Evolutionary conservation across 2,888 invertebrate species (phyloP).

Genomic region (Euphydryas editha): DNA sequence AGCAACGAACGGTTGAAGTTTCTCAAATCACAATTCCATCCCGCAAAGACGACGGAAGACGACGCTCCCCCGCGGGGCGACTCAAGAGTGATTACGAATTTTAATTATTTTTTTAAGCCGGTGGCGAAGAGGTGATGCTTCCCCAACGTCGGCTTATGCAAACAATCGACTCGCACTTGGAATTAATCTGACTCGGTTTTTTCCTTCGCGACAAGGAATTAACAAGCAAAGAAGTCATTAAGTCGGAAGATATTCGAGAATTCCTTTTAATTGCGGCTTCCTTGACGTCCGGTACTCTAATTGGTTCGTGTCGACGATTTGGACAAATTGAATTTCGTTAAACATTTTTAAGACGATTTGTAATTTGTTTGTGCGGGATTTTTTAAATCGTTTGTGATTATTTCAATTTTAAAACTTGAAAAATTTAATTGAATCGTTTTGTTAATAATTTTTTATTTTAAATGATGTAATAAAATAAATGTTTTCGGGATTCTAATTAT

Average conservation of each 20-base stretch:
- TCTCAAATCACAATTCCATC: conserved; percentile 55
- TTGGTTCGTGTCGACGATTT: conserved; percentile 76
- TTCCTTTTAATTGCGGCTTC: conserved; percentile 81
- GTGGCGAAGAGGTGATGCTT: conserved; percentile 82
- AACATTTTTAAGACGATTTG: conserved; percentile 49
- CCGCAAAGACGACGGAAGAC: conserved; percentile 62
- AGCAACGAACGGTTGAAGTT: conserved; percentile 60
- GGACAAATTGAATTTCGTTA: conserved; percentile 68
- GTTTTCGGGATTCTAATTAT: background rate
- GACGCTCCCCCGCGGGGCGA: conserved; percentile 69
- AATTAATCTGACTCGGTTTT: conserved; percentile 81
- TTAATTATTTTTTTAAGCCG: conserved; percentile 84
- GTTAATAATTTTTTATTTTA: conserved; percentile 20
- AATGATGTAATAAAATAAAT: conserved; percentile 1
- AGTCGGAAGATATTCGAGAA: conserved; percentile 81
- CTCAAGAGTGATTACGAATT: conserved; percentile 84
- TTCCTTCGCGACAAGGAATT: conserved; percentile 82
- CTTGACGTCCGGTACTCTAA: conserved; percentile 76
- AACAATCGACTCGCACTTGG: conserved; percentile 83
- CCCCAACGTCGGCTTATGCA: conserved; percentile 80
- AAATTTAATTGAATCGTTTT: conserved; percentile 28
- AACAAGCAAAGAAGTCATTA: conserved; percentile 84
- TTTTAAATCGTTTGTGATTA: conserved; percentile 36
- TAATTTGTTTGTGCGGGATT: conserved; percentile 42
- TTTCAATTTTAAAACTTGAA: conserved; percentile 32